Conservation (phyloP, 2,113 vertebrate species). For the Cynoglossus semilaevis region DNA sequence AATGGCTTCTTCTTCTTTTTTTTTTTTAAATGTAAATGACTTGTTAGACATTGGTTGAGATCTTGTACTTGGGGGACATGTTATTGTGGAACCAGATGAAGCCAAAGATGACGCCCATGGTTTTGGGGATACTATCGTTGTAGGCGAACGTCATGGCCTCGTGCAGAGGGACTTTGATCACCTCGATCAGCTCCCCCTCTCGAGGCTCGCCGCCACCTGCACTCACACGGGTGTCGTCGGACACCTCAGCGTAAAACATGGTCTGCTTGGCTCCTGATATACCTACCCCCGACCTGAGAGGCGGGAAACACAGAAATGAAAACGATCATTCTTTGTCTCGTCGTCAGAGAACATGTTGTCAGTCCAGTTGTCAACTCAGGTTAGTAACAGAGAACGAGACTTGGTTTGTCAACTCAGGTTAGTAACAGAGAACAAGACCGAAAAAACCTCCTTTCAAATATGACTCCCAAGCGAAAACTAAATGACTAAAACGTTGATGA, state of each 20-base stretch:
- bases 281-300: slow-evolving; percentile 83
- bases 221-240: slow-evolving; percentile 80
- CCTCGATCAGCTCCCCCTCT: slow-evolving; percentile 89
- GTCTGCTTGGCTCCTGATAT: slow-evolving; percentile 85
- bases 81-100: slow-evolving; percentile 90
- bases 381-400: no score
- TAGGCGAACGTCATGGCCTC: slow-evolving; percentile 88
- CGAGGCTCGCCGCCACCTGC: slow-evolving; percentile 80
- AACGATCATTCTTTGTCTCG: not conserved
- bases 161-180: slow-evolving; percentile 85
- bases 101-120: slow-evolving; percentile 86
- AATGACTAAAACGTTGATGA: no score
- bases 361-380: no score
- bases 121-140: slow-evolving; percentile 83
- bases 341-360: no score
- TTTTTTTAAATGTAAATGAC: slow-evolving; percentile 4
- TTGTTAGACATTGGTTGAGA: slow-evolving; percentile 81
- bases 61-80: slow-evolving; percentile 83
- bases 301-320: not conserved
- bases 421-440: no score
- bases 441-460: no score
- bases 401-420: no score
- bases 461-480: no score
- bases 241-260: slow-evolving; percentile 88
- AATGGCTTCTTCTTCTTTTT: not conserved